Evolutionary conservation across 2,888 invertebrate genomes (phyloP), one percentile per base, ranked within the genome.

Genomic region (Andrena fulva): DNA sequence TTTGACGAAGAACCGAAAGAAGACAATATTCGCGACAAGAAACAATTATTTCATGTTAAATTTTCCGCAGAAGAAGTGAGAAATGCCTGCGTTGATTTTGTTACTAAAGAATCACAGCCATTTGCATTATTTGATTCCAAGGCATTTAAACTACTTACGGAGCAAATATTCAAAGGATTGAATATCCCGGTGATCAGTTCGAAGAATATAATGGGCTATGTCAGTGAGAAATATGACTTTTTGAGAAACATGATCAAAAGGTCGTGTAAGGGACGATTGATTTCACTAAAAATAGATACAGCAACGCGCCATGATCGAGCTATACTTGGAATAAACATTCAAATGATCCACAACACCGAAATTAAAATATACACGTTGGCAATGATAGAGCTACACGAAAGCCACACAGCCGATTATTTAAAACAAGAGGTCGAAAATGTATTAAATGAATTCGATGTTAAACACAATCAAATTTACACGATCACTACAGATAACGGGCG

Each of bases 1-100:
- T 29, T 31, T 29, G 62, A 62, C 16, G 62, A 29, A 52, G n/a
- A 7, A n/a, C n/a, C 20, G 7, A n/a, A 20, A 20, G 20, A 20
- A 20, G 20, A 20, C 20, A 20, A 20, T 20, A 20, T 20, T 52
- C n/a, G 52, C n/a, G 52, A 5, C 16, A 52, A 4, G 7, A 29
- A 59, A 59, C 29, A 59, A 29, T 59, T 4, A 12, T 27, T 29
- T 59, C n/a, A 10, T 16, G 27, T 59, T 27, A 16, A 59, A 59
- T 8, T 59, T 6, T 59, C 59, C 27, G 27, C 59, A 12, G 59
- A 27, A 59, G 29, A 59, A 59, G 59, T 59, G 24, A 59, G 29
- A 59, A 59, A 59, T 59, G 59, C 59, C 27, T 59, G 27, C 27
- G 27, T 27, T 27, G 52, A 52, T 52, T 52, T 52, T 52, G 52